A percentile compares a stretch with the other conserved stretches of the same genome.
Evolutionary conservation across 2,797 vertebrate genomes (phyloP).

Genomic region (Poeciliopsis paucimaculata): DNA sequence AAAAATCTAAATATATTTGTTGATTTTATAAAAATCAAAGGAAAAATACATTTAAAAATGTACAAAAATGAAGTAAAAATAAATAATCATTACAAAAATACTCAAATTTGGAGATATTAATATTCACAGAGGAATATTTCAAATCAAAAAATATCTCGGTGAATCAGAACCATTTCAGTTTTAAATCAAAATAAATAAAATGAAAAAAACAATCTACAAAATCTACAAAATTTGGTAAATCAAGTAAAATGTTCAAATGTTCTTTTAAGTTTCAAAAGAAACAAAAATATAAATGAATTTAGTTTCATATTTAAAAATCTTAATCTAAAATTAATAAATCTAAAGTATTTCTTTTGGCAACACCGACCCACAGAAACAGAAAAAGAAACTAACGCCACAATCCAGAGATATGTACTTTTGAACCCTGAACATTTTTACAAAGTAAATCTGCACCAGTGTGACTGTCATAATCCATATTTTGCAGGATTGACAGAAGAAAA

Average conservation of each 20-base stretch:
- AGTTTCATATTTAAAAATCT: neutral
- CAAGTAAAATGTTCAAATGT: neutral
- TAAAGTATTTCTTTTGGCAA: neutral
- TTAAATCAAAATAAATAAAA: neutral
- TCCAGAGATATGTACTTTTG: slow-evolving; percentile 12
- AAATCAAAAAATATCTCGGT: neutral
- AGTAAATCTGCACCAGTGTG: slow-evolving; percentile 42
- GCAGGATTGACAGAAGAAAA: slow-evolving; percentile 54
- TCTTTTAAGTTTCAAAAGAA: neutral
- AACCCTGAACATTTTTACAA: slow-evolving; percentile 17
- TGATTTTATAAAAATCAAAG: neutral
- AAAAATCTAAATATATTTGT: too few species aligned
- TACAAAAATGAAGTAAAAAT: neutral
- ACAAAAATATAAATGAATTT: neutral
- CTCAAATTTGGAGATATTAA: neutral
- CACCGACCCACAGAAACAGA: neutral
- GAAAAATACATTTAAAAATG: neutral
- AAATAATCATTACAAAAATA: neutral
- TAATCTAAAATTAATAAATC: neutral
- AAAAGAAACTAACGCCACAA: neutral
- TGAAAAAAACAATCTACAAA: neutral
- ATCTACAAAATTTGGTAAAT: neutral
- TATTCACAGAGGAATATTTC: neutral
- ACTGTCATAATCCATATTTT: slow-evolving; percentile 65
- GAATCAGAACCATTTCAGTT: neutral